Evolutionary conservation across 2,888 invertebrate genomes (phyloP).

Genomic region (Didymodactylos carnosus): DNA sequence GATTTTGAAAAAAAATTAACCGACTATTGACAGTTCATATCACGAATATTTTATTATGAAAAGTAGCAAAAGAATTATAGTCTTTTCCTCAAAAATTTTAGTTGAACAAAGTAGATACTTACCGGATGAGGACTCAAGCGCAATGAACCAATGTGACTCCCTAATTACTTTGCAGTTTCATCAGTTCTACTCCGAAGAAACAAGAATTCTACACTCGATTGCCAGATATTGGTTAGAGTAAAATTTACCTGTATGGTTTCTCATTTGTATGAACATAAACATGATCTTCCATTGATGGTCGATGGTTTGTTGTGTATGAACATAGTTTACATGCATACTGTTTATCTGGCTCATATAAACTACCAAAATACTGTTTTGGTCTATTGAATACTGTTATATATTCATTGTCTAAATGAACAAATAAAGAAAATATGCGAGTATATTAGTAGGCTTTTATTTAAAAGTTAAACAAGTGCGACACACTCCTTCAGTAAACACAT

Average conservation of each 20-base stretch:
- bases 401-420: background rate
- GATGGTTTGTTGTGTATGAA: conserved; percentile 15
- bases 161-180: too few species aligned
- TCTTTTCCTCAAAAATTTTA: too few species aligned
- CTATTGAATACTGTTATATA: conserved; percentile 8
- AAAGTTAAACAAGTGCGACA: too few species aligned
- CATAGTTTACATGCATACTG: conserved; percentile 16
- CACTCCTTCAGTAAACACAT: too few species aligned
- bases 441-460: background rate
- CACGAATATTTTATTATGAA: too few species aligned
- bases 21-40: too few species aligned
- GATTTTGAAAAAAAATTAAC: too few species aligned
- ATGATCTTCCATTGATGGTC: conserved; percentile 17
- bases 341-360: conserved; percentile 14
- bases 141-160: too few species aligned
- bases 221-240: background rate
- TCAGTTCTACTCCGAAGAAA: too few species aligned
- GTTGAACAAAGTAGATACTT: too few species aligned
- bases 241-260: conserved; percentile 15
- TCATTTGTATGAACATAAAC: conserved; percentile 18
- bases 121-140: too few species aligned
- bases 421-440: background rate
- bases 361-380: conserved; percentile 15
- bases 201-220: background rate
- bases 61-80: too few species aligned